phyloP scores from a whole-genome alignment of 2,888 invertebrate species.

The Folsomia manolachei region DNA sequence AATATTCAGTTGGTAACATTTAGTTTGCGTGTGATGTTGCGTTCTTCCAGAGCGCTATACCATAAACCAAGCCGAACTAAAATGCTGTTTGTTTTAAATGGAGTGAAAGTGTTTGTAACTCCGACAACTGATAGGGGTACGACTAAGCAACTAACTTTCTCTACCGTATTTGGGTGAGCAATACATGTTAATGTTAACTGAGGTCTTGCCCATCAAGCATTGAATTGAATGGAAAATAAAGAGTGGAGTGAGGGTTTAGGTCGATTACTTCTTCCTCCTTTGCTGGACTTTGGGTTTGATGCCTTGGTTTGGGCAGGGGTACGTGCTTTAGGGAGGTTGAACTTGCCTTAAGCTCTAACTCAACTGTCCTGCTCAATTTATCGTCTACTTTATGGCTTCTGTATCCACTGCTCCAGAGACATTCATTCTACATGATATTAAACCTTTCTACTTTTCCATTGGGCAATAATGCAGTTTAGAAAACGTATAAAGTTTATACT shows the following conservation, averaged over 20 bases:
- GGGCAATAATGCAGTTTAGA: slow-evolving; percentile 25
- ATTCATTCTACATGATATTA: slow-evolving; percentile 22
- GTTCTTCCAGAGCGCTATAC: no score
- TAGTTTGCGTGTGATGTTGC: no score
- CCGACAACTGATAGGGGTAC: no score
- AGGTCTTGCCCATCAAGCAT: background rate
- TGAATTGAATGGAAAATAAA: background rate
- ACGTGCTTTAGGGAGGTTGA: slow-evolving; percentile 21
- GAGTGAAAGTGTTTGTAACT: no score
- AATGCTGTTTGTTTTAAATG: no score
- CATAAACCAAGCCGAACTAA: no score
- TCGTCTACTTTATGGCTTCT: slow-evolving; percentile 45
- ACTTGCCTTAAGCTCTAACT: slow-evolving; percentile 36
- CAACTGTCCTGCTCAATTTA: slow-evolving; percentile 45
- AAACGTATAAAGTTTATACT: slow-evolving; percentile 14
- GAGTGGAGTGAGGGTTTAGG: background rate
- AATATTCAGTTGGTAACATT: no score
- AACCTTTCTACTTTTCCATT: slow-evolving; percentile 28
- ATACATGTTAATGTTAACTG: background rate
- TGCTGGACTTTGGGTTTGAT: background rate
- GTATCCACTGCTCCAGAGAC: slow-evolving; percentile 25
- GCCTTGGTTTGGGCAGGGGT: no score
- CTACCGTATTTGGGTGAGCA: background rate
- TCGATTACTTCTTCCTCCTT: slow-evolving; percentile 6
- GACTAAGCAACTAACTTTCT: no score